Base-by-base conservation (phyloP, 2,113 vertebrate species). In the Ivindomyrus marchei region DNA sequence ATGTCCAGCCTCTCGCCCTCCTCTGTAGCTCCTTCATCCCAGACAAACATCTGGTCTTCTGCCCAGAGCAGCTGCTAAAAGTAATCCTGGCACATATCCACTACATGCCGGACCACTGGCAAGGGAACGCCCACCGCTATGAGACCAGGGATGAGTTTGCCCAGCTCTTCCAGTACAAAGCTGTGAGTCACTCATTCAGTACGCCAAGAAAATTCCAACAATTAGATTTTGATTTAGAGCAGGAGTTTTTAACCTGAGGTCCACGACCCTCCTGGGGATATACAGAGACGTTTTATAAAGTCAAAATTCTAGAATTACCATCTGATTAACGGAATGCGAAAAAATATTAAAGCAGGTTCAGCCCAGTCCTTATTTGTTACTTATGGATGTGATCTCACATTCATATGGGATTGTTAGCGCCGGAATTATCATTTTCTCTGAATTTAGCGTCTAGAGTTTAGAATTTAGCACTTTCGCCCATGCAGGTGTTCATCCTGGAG, bases 51-150 rank as follows among this genome's bases (percentile, higher is more conserved):
- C 95, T 99, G 96, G 98, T 99, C 89, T 99, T 98, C 94, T 99
- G 98, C 92, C 98, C 98, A 10, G 98, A 99, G 94, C 98, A 99
- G 96, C 96, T 99, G 93, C 96, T 99, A 83, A 96, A 97, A 42
- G 97, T 99, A 91, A 98, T 99, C 92, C 95, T 99, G 91, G 98
- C 98, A 0, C 97, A 99, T 90, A 98, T 99, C 92, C 98, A 99
- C 94, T 99, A 99, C 95, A 99, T 99, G 98, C 98, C 98, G 52
- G 98, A 99, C 95, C 98, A 99, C 95, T 99, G 98, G 98, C 98
- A 99, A 95, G 98, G 98, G 92, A 98, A 97, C 1, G 98, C 98
- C 90, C 98, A 99, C 91, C 96, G 98, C 93, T 98, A 98, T 0
- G 98, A 99, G 95, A 99, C 98, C 92, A 96, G 98, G 36, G 98